Conservation (phyloP, 2,797 vertebrate genomes). For the Bufotes viridis region DNA sequence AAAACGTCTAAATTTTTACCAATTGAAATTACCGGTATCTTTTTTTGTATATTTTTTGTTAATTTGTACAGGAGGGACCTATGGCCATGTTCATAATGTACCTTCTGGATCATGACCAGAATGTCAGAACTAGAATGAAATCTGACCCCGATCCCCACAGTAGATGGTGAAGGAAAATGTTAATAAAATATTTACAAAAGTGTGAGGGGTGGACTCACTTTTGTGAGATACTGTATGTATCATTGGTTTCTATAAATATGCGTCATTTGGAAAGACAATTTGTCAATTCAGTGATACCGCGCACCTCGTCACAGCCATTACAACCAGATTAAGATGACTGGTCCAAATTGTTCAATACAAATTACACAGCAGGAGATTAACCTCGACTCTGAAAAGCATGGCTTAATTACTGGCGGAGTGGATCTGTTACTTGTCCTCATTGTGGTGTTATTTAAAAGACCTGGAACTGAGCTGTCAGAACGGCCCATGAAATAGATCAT, state of each 20-base stretch:
- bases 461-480: slow-evolving; percentile 23
- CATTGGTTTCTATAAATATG: too few species aligned
- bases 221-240: background rate
- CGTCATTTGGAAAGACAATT: background rate
- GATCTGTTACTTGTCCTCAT: slow-evolving; percentile 1
- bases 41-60: too few species aligned
- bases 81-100: too few species aligned
- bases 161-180: too few species aligned
- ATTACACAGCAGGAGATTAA: slow-evolving; percentile 17
- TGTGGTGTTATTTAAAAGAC: slow-evolving; percentile 37
- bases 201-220: background rate
- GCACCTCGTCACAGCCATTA: background rate
- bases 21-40: too few species aligned
- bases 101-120: too few species aligned
- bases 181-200: too few species aligned
- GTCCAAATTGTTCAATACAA: slow-evolving; percentile 14
- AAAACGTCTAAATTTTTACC: too few species aligned
- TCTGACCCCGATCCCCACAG: too few species aligned
- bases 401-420: background rate
- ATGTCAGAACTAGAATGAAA: too few species aligned
- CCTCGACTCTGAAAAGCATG: slow-evolving; percentile 1
- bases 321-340: background rate
- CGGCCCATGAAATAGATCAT: slow-evolving; percentile 42
- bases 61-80: too few species aligned
- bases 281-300: background rate